phyloP scores from a whole-genome alignment of 2,113 vertebrate species.

The Anser brachyrhynchus region DNA sequence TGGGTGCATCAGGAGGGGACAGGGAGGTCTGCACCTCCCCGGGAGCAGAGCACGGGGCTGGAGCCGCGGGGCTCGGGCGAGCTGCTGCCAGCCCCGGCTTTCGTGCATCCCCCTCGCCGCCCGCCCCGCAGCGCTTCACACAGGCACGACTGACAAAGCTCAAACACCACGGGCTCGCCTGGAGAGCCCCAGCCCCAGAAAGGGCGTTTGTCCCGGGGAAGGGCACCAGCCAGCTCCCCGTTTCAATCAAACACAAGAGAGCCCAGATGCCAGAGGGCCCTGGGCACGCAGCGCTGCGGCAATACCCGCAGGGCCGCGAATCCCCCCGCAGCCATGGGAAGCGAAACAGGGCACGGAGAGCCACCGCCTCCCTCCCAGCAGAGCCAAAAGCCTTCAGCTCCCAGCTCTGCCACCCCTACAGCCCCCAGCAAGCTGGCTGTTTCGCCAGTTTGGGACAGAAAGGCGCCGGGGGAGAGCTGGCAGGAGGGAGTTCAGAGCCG shows the following conservation, averaged over 20 bases:
- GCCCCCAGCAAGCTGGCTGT: not conserved
- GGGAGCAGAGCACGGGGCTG: rapidly evolving
- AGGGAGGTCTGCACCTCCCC: not conserved
- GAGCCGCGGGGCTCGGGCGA: rapidly evolving
- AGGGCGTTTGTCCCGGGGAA: not conserved
- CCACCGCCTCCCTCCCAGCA: not conserved
- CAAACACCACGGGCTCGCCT: rapidly evolving
- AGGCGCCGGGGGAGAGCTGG: rapidly evolving
- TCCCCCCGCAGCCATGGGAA: rapidly evolving
- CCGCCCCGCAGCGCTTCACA: not conserved
- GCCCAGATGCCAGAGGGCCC: not conserved
- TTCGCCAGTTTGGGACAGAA: not conserved
- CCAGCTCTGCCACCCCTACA: not conserved
- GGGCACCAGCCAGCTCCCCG: rapidly evolving
- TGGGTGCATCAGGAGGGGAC: not conserved
- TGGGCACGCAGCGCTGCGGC: rapidly evolving
- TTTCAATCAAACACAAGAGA: not conserved
- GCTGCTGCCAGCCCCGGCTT: not conserved
- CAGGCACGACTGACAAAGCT: not conserved
- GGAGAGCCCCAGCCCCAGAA: not conserved
- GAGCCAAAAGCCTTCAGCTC: not conserved
- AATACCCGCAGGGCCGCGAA: rapidly evolving
- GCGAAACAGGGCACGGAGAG: not conserved
- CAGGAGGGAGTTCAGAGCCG: rapidly evolving
- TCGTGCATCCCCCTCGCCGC: not conserved